phyloP scores from a whole-genome alignment of 2,888 invertebrate species.

The Iphiclides podalirius region DNA sequence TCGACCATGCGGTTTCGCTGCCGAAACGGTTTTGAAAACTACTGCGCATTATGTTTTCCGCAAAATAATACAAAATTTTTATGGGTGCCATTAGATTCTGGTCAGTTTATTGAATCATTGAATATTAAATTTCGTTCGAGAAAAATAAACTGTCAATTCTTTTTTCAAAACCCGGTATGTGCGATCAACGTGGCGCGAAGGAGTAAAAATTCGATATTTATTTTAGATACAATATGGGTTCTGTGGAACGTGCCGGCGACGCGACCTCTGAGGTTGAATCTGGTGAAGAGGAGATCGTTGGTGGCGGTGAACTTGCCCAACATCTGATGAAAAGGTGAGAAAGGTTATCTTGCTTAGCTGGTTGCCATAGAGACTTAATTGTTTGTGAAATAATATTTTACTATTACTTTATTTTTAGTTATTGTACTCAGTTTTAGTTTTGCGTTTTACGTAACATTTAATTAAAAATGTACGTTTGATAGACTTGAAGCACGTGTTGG shows the following conservation, averaged over 20 bases:
- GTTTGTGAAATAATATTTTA: constrained; percentile 1
- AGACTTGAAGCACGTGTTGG: constrained; percentile 19
- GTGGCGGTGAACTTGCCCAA: constrained; percentile 70
- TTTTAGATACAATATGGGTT: constrained; percentile 80
- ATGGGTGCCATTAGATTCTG: constrained; percentile 11
- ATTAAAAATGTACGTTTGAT: not conserved
- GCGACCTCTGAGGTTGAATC: constrained; percentile 84
- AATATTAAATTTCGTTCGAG: constrained; percentile 27
- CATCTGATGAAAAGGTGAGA: constrained; percentile 68
- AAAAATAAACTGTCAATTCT: constrained; percentile 20
- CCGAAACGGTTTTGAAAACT: constrained; percentile 49
- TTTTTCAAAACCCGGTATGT: constrained; percentile 26
- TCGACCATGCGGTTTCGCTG: constrained; percentile 69
- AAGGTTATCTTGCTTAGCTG: constrained; percentile 3
- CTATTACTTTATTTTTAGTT: too few relatives aligned
- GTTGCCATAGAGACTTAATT: constrained; percentile 17
- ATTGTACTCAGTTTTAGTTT: not conserved
- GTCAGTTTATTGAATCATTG: constrained; percentile 11
- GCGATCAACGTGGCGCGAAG: constrained; percentile 68
- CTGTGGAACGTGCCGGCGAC: constrained; percentile 83
- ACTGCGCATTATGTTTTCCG: constrained; percentile 74
- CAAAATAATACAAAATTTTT: constrained; percentile 36
- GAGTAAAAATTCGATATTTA: constrained; percentile 35
- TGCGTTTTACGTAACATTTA: not conserved
- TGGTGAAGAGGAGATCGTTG: constrained; percentile 82